Evolutionary conservation across 2,797 vertebrate species (phyloP), one percentile per base, ranked within the genome.

Genomic region (Tadarida brasiliensis): DNA sequence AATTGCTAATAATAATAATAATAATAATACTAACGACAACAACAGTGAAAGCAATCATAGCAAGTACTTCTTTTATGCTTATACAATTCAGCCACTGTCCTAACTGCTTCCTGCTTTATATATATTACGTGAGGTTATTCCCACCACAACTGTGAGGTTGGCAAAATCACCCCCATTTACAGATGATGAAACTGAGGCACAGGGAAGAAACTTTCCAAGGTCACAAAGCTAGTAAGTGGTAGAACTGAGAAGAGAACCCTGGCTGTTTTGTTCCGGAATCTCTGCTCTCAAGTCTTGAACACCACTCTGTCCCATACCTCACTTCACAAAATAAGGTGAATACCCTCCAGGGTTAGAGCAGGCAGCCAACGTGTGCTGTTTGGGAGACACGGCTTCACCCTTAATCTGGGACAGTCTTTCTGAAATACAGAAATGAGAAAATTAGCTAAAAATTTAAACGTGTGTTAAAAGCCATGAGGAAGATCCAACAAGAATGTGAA

Each of bases 401-500:
- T 67, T 92, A 57, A 71, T 87, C 54, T 91, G 39, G 24, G 68
- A 28, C 47, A 65, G 59, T 81, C 77, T 88, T 90, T 56, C 54
- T 76, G 11, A 88, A 94, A 85, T 30, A 74, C 10, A 57, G 44
- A 76, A 71, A 76, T 93, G 16, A 81, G 51, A 76, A 92, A 87
- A 61, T 59, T 70, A 65, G 11, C 85, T 76, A 65, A 84, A 80
- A 76, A 35, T n/a, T 90, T 61, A 88, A 74, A 33, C 35, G 39
- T 61, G 3, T 70, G n/a, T 88, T 76, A 93, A 68, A 68, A 33
- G n/a, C 26, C 59, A 63, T 17, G 47, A 74, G 57, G 51, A 90
- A 84, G 54, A 15, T 33, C 22, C 77, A 74, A 67, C 4, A 56
- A 76, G 54, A 82, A 70, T 51, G 7, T 26, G 56, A 71, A 10